These are phyloP conservation scores for Nasonia oneida DNA, from an alignment of 2,888 invertebrate genomes.

Conservation along the genomic window DNA sequence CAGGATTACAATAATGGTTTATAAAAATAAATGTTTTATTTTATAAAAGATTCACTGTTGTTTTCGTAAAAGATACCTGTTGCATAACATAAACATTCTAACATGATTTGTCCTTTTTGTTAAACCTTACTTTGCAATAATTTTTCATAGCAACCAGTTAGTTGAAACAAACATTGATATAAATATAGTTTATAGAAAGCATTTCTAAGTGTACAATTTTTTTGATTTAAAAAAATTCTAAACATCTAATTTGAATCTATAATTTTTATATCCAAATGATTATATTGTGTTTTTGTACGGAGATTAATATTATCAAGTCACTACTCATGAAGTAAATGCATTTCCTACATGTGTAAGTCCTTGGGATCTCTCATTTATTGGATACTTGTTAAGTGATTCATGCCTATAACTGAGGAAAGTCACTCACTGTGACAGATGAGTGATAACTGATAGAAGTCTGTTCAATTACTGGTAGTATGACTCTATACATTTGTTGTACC, in stretches of 20 bases:
- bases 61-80: constrained; percentile 20
- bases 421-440: constrained; percentile 37
- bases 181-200: constrained; percentile 27
- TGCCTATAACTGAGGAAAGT: constrained; percentile 39
- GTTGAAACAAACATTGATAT: constrained; percentile 12
- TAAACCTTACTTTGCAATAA: constrained; percentile 13
- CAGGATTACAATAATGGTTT: constrained; percentile 33
- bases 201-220: constrained; percentile 20
- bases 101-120: constrained; percentile 19
- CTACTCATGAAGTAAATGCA: constrained; percentile 51
- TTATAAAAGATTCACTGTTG: constrained; percentile 39
- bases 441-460: constrained; percentile 49
- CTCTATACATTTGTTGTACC: constrained; percentile 49
- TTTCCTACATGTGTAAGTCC: constrained; percentile 30
- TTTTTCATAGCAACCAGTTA: constrained; percentile 14
- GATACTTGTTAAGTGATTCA: constrained; percentile 38
- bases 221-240: constrained; percentile 36
- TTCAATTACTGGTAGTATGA: constrained; percentile 39
- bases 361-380: constrained; percentile 25
- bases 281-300: constrained; percentile 30
- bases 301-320: constrained; percentile 37
- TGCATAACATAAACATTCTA: constrained; percentile 48
- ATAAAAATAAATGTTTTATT: constrained; percentile 53
- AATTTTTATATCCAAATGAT: constrained; percentile 16
- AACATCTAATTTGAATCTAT: constrained; percentile 31